Conservation (phyloP, 2,888 invertebrate genomes). For the Electrophaes corylata region DNA sequence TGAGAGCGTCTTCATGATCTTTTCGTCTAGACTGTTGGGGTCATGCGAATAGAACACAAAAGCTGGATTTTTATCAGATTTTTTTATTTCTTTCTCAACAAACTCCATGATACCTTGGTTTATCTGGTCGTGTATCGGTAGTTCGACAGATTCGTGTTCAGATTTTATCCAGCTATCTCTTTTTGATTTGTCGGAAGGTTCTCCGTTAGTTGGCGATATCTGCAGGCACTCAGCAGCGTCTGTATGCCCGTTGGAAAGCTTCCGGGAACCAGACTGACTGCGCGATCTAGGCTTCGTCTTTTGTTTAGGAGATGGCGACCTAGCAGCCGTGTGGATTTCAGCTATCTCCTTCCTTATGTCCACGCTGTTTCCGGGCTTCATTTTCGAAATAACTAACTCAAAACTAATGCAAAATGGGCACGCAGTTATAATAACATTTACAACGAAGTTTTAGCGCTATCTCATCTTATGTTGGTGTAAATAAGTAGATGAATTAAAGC, state of each 20-base stretch:
- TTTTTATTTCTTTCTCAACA: conserved; percentile 80
- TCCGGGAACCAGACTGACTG: conserved; percentile 68
- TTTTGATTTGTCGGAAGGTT: conserved; percentile 65
- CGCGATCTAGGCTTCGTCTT: conserved; percentile 60
- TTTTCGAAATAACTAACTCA: conserved; percentile 42
- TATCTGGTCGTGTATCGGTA: conserved; percentile 84
- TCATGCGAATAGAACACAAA: conserved; percentile 81
- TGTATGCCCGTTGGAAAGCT: conserved; percentile 71
- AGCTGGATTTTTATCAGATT: conserved; percentile 77
- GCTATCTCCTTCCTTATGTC: conserved; percentile 73
- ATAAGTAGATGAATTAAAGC: neutral
- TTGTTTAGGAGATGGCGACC: conserved; percentile 74
- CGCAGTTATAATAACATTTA: conserved; percentile 27
- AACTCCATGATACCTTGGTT: conserved; percentile 80
- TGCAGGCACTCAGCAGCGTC: conserved; percentile 46
- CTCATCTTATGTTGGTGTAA: conserved; percentile 16
- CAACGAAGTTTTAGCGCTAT: neutral
- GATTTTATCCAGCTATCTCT: conserved; percentile 79
- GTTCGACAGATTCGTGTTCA: conserved; percentile 82
- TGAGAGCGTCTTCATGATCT: conserved; percentile 70
- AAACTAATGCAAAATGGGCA: conserved; percentile 45
- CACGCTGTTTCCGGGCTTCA: conserved; percentile 74
- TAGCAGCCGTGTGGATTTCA: conserved; percentile 71
- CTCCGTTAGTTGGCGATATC: conserved; percentile 44
- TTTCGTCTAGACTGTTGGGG: conserved; percentile 77